Conservation (phyloP, 1,140 invertebrate genomes). For the Drosophila lowei region DNA sequence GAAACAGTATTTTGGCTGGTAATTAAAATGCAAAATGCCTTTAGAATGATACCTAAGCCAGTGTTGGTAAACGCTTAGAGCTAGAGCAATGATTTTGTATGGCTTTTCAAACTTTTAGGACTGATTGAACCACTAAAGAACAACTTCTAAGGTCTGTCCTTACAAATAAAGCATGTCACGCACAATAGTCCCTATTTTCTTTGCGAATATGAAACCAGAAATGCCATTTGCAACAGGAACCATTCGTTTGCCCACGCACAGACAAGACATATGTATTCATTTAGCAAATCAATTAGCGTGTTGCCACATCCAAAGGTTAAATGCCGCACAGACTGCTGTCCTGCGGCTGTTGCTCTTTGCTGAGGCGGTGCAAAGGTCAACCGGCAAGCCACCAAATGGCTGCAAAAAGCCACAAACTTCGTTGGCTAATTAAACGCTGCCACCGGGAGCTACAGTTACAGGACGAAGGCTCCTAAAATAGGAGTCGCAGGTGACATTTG, state of each 20-base stretch:
- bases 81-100: too few relatives aligned
- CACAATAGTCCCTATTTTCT: too few relatives aligned
- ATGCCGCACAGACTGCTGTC: conserved; percentile 13
- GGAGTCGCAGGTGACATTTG: conserved; percentile 42
- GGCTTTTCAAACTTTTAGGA: too few relatives aligned
- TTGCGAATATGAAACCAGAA: too few relatives aligned
- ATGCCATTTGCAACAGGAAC: background rate
- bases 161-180: too few relatives aligned
- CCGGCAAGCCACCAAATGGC: conserved; percentile 25
- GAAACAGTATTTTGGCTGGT: too few relatives aligned
- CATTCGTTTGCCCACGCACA: conserved; percentile 5
- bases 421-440: conserved; percentile 29
- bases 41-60: too few relatives aligned
- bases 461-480: background rate
- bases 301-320: conserved; percentile 22
- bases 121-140: too few relatives aligned
- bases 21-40: too few relatives aligned
- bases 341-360: background rate
- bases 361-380: conserved; percentile 32
- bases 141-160: too few relatives aligned
- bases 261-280: conserved; percentile 15
- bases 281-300: conserved; percentile 62
- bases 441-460: conserved; percentile 7
- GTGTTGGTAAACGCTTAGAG: too few relatives aligned
- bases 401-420: conserved; percentile 34